A percentile compares a stretch with the other conserved stretches of the same genome.
Conservation (phyloP, 2,797 vertebrate species). For the Falco cherrug region DNA sequence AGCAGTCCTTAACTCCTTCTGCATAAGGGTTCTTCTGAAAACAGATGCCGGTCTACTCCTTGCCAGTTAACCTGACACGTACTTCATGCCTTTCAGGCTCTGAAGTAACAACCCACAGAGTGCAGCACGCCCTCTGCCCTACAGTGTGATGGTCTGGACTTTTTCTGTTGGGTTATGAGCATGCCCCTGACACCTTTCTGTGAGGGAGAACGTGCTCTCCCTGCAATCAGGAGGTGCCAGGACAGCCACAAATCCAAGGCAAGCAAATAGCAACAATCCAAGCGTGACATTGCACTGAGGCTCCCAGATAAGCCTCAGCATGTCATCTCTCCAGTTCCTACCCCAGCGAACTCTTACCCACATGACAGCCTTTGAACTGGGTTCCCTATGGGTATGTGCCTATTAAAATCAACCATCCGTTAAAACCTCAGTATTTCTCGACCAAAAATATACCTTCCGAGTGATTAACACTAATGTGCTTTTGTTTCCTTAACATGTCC, state of each 20-base stretch:
- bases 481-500: background rate
- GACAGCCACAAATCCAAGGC: background rate
- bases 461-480: background rate
- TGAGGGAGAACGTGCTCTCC: background rate
- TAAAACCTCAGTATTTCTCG: background rate
- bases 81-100: background rate
- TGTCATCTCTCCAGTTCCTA: background rate
- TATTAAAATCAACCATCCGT: background rate
- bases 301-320: background rate
- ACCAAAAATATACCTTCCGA: background rate
- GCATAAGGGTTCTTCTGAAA: background rate
- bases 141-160: too few relatives aligned
- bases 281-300: background rate
- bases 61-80: background rate
- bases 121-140: background rate
- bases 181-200: background rate
- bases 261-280: background rate
- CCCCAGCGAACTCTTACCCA: background rate
- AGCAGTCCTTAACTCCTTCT: background rate
- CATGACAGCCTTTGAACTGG: background rate
- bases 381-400: background rate
- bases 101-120: background rate
- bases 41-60: background rate
- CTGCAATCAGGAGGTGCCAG: background rate
- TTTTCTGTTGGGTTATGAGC: background rate